Conservation (phyloP, 1,140 invertebrate species). For the Laupala kohalensis region DNA sequence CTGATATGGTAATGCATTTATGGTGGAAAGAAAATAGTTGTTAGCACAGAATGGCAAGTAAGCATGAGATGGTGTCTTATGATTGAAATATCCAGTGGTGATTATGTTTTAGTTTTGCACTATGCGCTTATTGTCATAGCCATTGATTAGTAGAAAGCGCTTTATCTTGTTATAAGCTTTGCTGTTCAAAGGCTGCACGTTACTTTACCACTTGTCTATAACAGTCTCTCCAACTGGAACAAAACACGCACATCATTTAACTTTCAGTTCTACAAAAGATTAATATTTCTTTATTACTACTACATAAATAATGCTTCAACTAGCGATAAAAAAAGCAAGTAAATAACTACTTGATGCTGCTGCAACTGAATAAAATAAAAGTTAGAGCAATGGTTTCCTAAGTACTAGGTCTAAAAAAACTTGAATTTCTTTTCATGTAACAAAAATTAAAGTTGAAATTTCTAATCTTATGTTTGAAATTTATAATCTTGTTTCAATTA, state of each 20-base stretch:
- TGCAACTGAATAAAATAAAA: constrained; percentile 20
- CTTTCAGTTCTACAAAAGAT: constrained; percentile 15
- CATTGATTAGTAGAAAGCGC: not conserved
- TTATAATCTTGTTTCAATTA: too few relatives aligned
- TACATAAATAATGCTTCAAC: constrained; percentile 3
- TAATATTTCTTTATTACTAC: constrained; percentile 19
- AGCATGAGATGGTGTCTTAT: not conserved
- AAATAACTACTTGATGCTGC: constrained; percentile 24
- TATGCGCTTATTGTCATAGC: not conserved
- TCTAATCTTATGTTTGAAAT: too few relatives aligned
- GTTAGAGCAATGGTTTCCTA: not conserved
- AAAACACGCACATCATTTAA: constrained; percentile 28
- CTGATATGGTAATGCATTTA: not conserved
- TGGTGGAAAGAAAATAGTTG: not conserved
- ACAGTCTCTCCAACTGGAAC: constrained; percentile 43
- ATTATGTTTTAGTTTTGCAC: not conserved
- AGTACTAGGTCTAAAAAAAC: too few relatives aligned
- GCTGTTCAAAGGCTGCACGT: constrained; percentile 26
- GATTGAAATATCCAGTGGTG: not conserved
- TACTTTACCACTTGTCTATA: constrained; percentile 42
- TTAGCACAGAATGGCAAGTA: not conserved
- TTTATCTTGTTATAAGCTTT: constrained; percentile 14
- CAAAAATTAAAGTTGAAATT: too few relatives aligned
- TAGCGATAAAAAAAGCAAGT: constrained; percentile 16
- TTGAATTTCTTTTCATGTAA: too few relatives aligned